phyloP scores from a whole-genome alignment of 2,888 invertebrate species.

The Spodoptera exigua region DNA sequence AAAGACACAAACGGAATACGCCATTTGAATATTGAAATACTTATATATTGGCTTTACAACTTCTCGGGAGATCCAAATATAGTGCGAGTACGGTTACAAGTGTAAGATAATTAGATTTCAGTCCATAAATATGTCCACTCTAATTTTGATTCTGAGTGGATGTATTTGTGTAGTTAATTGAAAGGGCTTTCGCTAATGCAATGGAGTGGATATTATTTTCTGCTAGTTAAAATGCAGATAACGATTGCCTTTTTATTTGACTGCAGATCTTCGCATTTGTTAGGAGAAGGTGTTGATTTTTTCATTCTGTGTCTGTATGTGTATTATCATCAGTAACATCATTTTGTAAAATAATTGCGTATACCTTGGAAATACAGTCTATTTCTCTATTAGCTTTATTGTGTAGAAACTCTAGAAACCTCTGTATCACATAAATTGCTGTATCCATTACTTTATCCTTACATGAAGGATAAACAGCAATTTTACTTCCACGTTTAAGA shows the following conservation, averaged over 20 bases:
- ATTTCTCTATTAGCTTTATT: too few relatives aligned
- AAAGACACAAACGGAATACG: constrained; percentile 67
- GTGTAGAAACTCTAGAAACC: too few relatives aligned
- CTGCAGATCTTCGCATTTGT: too few relatives aligned
- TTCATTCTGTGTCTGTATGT: too few relatives aligned
- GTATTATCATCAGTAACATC: too few relatives aligned
- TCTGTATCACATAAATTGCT: too few relatives aligned
- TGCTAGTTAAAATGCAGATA: constrained; percentile 28
- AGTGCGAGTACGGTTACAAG: constrained; percentile 65
- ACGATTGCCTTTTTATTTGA: background rate
- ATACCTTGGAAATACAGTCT: too few relatives aligned
- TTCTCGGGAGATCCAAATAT: constrained; percentile 73
- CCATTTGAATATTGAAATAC: constrained; percentile 55
- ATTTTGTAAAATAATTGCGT: too few relatives aligned
- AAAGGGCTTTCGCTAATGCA: constrained; percentile 41
- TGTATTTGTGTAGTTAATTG: constrained; percentile 43
- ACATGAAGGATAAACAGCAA: background rate
- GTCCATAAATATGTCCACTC: constrained; percentile 70
- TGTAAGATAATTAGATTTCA: constrained; percentile 72
- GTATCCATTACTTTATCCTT: too few relatives aligned
- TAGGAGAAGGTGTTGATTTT: too few relatives aligned
- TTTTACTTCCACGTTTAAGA: background rate
- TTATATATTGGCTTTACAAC: constrained; percentile 64
- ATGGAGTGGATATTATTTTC: constrained; percentile 20
- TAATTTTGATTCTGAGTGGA: constrained; percentile 55